Percentiles rank a stretch among this genome's conserved stretches.
Evolutionary conservation across 2,888 invertebrate species (phyloP).

Genomic region (Philopedon plagiatum): DNA sequence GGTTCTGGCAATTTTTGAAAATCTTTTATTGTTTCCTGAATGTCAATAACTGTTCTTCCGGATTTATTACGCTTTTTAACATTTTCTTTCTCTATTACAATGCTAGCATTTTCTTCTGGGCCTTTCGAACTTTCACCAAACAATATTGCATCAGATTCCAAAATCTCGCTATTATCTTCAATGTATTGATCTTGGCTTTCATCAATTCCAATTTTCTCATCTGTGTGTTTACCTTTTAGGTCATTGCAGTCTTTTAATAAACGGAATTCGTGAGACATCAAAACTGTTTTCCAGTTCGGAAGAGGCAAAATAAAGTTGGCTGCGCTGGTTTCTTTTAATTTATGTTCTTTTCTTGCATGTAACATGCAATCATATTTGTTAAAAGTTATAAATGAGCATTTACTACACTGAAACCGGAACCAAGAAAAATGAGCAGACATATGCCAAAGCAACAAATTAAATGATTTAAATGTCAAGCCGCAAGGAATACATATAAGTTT

Average conservation of each 20-base stretch:
- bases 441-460: constrained; percentile 74
- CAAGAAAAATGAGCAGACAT: constrained; percentile 79
- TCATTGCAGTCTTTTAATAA: constrained; percentile 50
- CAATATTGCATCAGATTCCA: constrained; percentile 15
- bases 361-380: constrained; percentile 76
- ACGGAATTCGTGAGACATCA: constrained; percentile 60
- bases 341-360: constrained; percentile 77
- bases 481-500: constrained; percentile 72
- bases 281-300: constrained; percentile 61
- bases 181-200: constrained; percentile 13
- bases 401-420: constrained; percentile 82
- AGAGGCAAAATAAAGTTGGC: constrained; percentile 64
- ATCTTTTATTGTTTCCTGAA: constrained; percentile 32
- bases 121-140: constrained; percentile 6
- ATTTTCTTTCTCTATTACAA: constrained; percentile 12
- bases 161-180: background rate
- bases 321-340: constrained; percentile 69
- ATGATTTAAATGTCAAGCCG: constrained; percentile 69
- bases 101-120: background rate
- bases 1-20: constrained; percentile 41
- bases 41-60: constrained; percentile 24
- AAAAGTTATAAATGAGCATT: constrained; percentile 80
- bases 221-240: constrained; percentile 48
- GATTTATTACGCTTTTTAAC: constrained; percentile 9
- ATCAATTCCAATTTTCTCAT: constrained; percentile 44